These are phyloP conservation scores for Trichonephila clavipes DNA, from an alignment of 1,140 invertebrate species.

Conservation along the genomic window DNA sequence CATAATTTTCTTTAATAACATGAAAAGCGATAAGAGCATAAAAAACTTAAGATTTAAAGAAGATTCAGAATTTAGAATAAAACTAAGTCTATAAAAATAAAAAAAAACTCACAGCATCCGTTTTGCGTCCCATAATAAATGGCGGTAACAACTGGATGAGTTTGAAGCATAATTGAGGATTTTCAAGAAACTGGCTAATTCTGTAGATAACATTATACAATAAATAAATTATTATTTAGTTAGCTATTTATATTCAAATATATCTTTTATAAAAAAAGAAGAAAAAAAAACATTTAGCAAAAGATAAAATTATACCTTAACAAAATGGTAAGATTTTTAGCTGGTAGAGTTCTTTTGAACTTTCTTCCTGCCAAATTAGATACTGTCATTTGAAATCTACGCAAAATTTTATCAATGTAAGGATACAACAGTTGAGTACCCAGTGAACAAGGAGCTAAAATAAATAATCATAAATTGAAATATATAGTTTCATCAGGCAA, in stretches of 20 bases:
- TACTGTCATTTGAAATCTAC: conserved; percentile 84
- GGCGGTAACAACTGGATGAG: conserved; percentile 62
- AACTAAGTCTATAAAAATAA: neutral
- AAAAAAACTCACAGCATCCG: conserved; percentile 48
- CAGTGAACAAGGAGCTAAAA: conserved; percentile 81
- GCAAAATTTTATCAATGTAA: conserved; percentile 87
- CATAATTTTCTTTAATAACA: no score
- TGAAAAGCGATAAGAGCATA: no score
- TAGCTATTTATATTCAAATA: no score
- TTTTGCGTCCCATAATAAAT: conserved; percentile 46
- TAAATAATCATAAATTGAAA: neutral
- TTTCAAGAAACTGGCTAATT: conserved; percentile 79
- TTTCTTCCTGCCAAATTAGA: conserved; percentile 82
- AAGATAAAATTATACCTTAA: conserved; percentile 80
- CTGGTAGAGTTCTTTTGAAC: conserved; percentile 84
- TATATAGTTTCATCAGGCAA: neutral
- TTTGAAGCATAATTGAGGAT: conserved; percentile 78
- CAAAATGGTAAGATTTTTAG: conserved; percentile 89
- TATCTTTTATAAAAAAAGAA: no score
- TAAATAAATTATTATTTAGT: neutral
- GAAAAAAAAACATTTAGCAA: no score
- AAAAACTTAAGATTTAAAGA: neutral
- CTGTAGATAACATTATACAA: conserved; percentile 77
- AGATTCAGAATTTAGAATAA: neutral
- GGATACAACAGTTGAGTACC: conserved; percentile 88